Evolutionary conservation across 2,888 invertebrate species (phyloP), one percentile per base, ranked within the genome.

Genomic region (Andrena flavipes): DNA sequence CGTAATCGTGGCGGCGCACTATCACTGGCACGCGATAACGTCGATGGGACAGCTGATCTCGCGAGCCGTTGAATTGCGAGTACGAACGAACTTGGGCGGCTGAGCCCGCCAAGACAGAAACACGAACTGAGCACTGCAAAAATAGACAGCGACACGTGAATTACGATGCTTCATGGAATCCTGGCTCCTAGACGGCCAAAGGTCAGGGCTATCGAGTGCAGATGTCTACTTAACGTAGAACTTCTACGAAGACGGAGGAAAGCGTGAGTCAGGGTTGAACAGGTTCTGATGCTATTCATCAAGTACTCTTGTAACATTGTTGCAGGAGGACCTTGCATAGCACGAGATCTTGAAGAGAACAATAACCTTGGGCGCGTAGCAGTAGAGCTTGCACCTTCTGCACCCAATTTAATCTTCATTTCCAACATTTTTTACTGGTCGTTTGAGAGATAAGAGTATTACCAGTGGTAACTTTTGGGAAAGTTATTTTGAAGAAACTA

Each of bases 151-250:
- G 71, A 71, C 62, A 51, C 48, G 63, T 63, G 71, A 71, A 49
- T 29, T 48, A 51, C 71, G 10, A 33, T 33, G 33, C 33, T 51
- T 33, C n/a, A 8, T 63, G 33, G 42, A n/a, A 59, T 42, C 35
- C 42, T 13, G 13, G n/a, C 29, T 26, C 29, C 26, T n/a, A 56
- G 16, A 20, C 10, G 69, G 8, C 16, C 71, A 72, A 63, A 72
- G 71, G 63, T 72, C 71, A 71, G 62, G 62, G 62, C 33, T 60
- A 30, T 2, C 71, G 49, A 71, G 48, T 48, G 71, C 59, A 70
- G 6, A 60, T 23, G 51, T 16, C 23, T 23, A 23, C 33, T 10
- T 20, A 49, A 8, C n/a, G 20, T 49, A 16, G 10, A 33, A 48
- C 51, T 72, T 51, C 23, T 23, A 33, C 33, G 10, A 51, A 49